Percentiles rank a stretch among this genome's conserved stretches.
Conservation (phyloP, 2,113 vertebrate species). For the Cacatua alba region DNA sequence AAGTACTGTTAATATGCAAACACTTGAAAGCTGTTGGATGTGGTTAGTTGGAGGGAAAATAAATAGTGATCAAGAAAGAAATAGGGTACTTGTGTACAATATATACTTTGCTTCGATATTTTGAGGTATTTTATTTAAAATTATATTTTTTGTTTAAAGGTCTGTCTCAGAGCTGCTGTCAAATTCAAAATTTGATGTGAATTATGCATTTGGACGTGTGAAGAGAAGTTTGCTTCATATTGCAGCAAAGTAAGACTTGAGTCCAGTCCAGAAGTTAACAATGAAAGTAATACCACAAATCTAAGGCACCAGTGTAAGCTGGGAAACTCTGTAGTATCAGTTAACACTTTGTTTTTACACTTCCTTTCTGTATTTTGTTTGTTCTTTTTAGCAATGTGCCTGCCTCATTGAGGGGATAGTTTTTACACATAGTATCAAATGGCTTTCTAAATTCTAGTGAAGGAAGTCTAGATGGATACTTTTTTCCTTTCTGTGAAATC, state of each 20-base stretch:
- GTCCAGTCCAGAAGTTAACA: slow-evolving; percentile 54
- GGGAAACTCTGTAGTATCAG: slow-evolving; percentile 49
- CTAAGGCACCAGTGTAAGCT: slow-evolving; percentile 66
- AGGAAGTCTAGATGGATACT: background rate
- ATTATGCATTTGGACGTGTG: slow-evolving; percentile 97
- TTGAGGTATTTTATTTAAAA: background rate
- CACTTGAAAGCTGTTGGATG: background rate
- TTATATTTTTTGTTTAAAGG: slow-evolving; percentile 71
- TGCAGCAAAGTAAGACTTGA: slow-evolving; percentile 92
- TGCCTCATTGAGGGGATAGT: background rate
- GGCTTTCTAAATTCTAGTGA: background rate
- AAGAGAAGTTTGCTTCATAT: slow-evolving; percentile 99
- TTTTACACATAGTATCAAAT: background rate
- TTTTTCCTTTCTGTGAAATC: background rate
- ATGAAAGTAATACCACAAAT: slow-evolving; percentile 56
- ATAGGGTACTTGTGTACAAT: background rate
- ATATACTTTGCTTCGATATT: background rate
- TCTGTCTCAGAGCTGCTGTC: slow-evolving; percentile 95
- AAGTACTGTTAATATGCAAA: background rate
- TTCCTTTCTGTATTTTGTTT: background rate
- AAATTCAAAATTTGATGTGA: slow-evolving; percentile 99
- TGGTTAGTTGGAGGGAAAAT: background rate
- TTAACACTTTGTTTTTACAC: slow-evolving; percentile 8
- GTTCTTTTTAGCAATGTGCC: background rate
- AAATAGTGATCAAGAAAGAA: background rate